Base-by-base conservation (phyloP, 1,140 invertebrate species). In the Neuroterus valhalla region DNA sequence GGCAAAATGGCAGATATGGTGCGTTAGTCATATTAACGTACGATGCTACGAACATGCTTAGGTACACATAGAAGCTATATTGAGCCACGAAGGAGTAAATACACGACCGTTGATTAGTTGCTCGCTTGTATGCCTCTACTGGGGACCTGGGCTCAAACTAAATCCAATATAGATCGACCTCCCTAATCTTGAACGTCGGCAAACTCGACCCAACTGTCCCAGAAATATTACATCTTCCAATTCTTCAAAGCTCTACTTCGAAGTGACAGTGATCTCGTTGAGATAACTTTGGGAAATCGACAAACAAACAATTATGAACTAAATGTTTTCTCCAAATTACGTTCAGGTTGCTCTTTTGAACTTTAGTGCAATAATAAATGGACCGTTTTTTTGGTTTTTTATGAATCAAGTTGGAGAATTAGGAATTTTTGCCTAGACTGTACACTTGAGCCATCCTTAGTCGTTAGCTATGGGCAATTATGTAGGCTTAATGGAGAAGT, bases 91-190 rank as follows among this genome's bases (percentile, higher is more conserved):
- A 79, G 79, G 68, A 81, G 81, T 83, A 82, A 84, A 85, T 78
- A 85, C 76, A 82, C 71, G 52, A 68, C 21, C 77, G 79, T 77
- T 86, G 82, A 85, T 86, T 86, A 86, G 84, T 78, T 82, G 76
- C 74, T 85, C 81, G 81, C 77, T 83, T 78, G 76, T 74, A 78
- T 76, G 75, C 43, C 74, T 74, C 31, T 66, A 50, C 42, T 21
- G 73, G 55, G 50, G 66, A 69, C 77, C 76, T 78, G 55, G 73
- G 70, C 68, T 73, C 55, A 43, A 78, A 78, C 78, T 80, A 78
- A 82, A 84, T 83, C 70, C 75, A 76, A 81, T 78, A 78, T 71
- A 71, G 70, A 84, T 84, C 79, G 70, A 71, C 70, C 70, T 68
- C 67, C 71, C 48, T 66, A 80, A 80, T 78, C 62, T 48, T 26